A percentile compares a stretch with the other conserved stretches of the same genome.
Evolutionary conservation across 1,140 invertebrate species (phyloP).

Genomic region (Melitaea cinxia): DNA sequence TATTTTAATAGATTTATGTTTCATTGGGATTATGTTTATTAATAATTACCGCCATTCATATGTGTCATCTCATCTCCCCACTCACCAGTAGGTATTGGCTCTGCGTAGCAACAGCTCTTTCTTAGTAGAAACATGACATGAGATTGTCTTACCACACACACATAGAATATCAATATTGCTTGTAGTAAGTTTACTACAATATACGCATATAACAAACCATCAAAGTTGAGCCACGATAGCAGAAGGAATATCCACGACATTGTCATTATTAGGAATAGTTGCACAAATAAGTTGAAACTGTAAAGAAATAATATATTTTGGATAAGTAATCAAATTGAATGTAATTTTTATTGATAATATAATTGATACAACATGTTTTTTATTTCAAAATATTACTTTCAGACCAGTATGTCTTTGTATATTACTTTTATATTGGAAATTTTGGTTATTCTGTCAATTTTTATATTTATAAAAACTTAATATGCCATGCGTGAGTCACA

Average conservation of each 20-base stretch:
- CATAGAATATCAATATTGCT: slow-evolving; percentile 87
- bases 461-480: too few species aligned
- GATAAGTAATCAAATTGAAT: too few species aligned
- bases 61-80: slow-evolving; percentile 94
- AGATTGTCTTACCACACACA: slow-evolving; percentile 88
- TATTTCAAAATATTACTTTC: too few species aligned
- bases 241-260: slow-evolving; percentile 88
- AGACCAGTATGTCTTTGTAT: too few species aligned
- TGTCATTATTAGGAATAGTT: slow-evolving; percentile 88
- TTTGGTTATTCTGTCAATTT: too few species aligned
- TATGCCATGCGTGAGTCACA: too few species aligned
- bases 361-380: too few species aligned
- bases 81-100: slow-evolving; percentile 85
- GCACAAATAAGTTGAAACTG: slow-evolving; percentile 90
- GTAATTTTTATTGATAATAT: too few species aligned
- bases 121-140: slow-evolving; percentile 89
- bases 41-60: slow-evolving; percentile 88
- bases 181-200: slow-evolving; percentile 88
- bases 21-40: slow-evolving; percentile 5
- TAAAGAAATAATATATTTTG: too few species aligned
- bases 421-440: too few species aligned
- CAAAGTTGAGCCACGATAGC: slow-evolving; percentile 87
- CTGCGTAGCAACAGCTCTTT: slow-evolving; percentile 89
- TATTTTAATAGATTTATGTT: neutral
- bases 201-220: slow-evolving; percentile 87